Evolutionary conservation across 2,888 invertebrate genomes (phyloP).

Genomic region (Zeuzera pyrina): DNA sequence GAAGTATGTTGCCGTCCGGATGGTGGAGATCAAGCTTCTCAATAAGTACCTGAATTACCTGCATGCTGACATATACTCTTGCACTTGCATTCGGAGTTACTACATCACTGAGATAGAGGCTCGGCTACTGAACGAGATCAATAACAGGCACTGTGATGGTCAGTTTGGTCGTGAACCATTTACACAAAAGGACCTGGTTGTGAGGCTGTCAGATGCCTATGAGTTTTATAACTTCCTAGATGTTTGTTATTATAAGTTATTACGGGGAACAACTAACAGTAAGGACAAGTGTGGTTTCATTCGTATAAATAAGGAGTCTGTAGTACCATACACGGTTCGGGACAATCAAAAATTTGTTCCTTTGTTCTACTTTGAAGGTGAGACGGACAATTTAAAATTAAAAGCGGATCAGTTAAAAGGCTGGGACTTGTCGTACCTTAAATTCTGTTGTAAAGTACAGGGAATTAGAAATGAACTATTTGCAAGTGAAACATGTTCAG

Average conservation of each 20-base stretch:
- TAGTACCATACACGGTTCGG: constrained; percentile 92
- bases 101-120: constrained; percentile 94
- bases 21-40: constrained; percentile 92
- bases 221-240: constrained; percentile 93
- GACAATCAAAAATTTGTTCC: constrained; percentile 91
- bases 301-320: constrained; percentile 92
- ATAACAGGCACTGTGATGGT: constrained; percentile 91
- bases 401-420: constrained; percentile 91
- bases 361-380: constrained; percentile 89
- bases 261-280: constrained; percentile 79
- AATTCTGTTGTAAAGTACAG: constrained; percentile 95
- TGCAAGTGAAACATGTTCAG: constrained; percentile 91
- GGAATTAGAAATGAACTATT: constrained; percentile 93
- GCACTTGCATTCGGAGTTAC: constrained; percentile 92
- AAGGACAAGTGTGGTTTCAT: constrained; percentile 92
- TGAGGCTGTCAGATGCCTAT: constrained; percentile 88
- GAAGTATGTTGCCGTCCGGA: constrained; percentile 93
- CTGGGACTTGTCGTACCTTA: constrained; percentile 93
- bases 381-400: constrained; percentile 91
- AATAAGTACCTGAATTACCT: constrained; percentile 91
- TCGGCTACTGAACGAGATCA: constrained; percentile 92
- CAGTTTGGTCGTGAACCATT: constrained; percentile 92
- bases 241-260: constrained; percentile 88
- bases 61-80: constrained; percentile 91
- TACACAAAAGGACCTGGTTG: constrained; percentile 91